These are phyloP conservation scores for Thaumetopoea pityocampa DNA, from an alignment of 1,140 invertebrate genomes.

Conservation along the genomic window DNA sequence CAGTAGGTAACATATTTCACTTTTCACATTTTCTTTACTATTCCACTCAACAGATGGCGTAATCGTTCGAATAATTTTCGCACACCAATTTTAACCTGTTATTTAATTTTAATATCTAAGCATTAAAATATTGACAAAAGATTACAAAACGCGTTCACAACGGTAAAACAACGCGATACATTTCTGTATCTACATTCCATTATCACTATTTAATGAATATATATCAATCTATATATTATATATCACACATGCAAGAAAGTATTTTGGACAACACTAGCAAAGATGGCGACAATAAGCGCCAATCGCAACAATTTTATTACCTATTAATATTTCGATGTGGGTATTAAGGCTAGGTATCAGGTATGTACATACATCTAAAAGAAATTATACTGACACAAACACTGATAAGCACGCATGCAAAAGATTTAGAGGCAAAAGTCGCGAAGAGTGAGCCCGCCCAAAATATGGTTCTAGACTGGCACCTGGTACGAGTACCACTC, in stretches of 20 bases:
- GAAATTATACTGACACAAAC: constrained; percentile 55
- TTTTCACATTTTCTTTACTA: neutral
- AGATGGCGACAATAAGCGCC: constrained; percentile 18
- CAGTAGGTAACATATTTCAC: constrained; percentile 8
- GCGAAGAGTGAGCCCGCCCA: constrained; percentile 9
- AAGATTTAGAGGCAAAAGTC: constrained; percentile 69
- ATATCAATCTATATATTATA: constrained; percentile 43
- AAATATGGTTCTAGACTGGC: too few species aligned
- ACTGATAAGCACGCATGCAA: constrained; percentile 70
- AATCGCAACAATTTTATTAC: constrained; percentile 49
- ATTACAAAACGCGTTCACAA: constrained; percentile 46
- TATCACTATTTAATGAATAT: constrained; percentile 55
- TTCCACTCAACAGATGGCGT: constrained; percentile 18
- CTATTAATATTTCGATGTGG: constrained; percentile 71
- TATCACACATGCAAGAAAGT: constrained; percentile 62
- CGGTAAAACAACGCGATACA: constrained; percentile 53
- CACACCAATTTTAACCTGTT: constrained; percentile 41
- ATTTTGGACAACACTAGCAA: constrained; percentile 38
- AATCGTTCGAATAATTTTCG: constrained; percentile 68
- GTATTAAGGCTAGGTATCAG: constrained; percentile 68
- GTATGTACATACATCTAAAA: constrained; percentile 55
- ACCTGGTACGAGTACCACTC: too few species aligned
- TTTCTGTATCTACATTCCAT: constrained; percentile 55
- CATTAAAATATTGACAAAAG: constrained; percentile 67
- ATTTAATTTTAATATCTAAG: constrained; percentile 61